phyloP scores from a whole-genome alignment of 2,113 vertebrate species.

The Dipodomys merriami region DNA sequence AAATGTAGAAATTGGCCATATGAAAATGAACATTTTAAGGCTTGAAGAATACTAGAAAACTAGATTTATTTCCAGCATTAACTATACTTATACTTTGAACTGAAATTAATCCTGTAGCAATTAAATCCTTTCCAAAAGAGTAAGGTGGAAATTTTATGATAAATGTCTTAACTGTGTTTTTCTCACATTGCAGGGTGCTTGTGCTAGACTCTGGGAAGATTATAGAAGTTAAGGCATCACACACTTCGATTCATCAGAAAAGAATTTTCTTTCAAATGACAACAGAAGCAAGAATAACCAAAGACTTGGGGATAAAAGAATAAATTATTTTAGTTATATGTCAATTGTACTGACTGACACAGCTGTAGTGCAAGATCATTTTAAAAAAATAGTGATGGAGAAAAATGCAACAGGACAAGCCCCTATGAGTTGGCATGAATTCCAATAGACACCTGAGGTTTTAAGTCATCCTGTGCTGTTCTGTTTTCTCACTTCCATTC shows the following conservation, averaged over 20 bases:
- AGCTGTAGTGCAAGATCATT: background rate
- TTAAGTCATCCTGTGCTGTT: background rate
- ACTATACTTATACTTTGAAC: background rate
- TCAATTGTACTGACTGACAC: background rate
- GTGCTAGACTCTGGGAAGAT: conserved; percentile 83
- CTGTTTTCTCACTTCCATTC: background rate
- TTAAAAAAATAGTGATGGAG: background rate
- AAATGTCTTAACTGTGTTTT: conserved; percentile 27
- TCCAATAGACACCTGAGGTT: background rate
- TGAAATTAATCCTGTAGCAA: background rate
- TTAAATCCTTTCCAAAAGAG: background rate
- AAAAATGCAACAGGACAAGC: background rate
- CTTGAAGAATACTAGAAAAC: conserved; percentile 11
- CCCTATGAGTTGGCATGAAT: too few relatives aligned
- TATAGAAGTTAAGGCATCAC: conserved; percentile 81
- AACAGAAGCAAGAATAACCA: conserved; percentile 72
- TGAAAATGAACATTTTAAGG: background rate
- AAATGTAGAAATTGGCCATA: background rate
- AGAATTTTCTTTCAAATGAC: conserved; percentile 82
- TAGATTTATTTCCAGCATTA: background rate
- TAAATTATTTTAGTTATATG: background rate
- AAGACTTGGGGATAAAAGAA: background rate
- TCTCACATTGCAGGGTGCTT: conserved; percentile 80
- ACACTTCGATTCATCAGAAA: conserved; percentile 74
- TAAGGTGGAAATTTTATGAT: background rate